phyloP scores from a whole-genome alignment of 2,797 vertebrate genomes.

The Galago senegalensis region DNA sequence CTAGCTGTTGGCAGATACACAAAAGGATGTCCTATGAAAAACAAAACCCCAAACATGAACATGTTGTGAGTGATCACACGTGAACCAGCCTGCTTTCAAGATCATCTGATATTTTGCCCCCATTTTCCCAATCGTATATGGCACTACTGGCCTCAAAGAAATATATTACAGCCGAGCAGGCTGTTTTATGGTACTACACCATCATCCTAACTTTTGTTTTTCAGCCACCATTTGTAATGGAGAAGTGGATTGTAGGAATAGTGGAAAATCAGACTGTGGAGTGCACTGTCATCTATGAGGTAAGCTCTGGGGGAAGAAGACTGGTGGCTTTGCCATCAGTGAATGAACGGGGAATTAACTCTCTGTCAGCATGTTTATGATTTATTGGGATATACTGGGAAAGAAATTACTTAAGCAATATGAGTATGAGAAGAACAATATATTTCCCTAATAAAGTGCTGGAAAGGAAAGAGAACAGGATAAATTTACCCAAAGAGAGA shows the following conservation, averaged over 20 bases:
- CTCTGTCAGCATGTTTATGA: not conserved
- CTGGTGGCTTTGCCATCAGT: not conserved
- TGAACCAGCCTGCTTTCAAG: not conserved
- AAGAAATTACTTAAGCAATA: not conserved
- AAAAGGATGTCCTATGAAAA: not conserved
- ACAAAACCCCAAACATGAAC: not conserved
- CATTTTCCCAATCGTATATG: not conserved
- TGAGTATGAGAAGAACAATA: not conserved
- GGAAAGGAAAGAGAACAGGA: not conserved
- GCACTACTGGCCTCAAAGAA: not conserved
- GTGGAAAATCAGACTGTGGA: slow-evolving; percentile 94
- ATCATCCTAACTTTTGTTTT: slow-evolving; percentile 72
- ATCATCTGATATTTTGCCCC: not conserved
- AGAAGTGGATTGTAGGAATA: slow-evolving; percentile 97
- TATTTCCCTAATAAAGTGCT: slow-evolving; percentile 22
- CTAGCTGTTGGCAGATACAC: not conserved
- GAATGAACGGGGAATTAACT: not conserved
- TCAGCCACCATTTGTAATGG: slow-evolving; percentile 99
- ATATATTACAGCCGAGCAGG: not conserved
- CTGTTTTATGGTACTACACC: too few species aligned
- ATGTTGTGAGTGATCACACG: not conserved
- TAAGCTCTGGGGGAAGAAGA: slow-evolving; percentile 85
- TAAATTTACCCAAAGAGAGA: not conserved
- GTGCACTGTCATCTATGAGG: slow-evolving; percentile 96
- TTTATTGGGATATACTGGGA: not conserved